phyloP scores from a whole-genome alignment of 1,140 invertebrate species.

The Nebria ingens region DNA sequence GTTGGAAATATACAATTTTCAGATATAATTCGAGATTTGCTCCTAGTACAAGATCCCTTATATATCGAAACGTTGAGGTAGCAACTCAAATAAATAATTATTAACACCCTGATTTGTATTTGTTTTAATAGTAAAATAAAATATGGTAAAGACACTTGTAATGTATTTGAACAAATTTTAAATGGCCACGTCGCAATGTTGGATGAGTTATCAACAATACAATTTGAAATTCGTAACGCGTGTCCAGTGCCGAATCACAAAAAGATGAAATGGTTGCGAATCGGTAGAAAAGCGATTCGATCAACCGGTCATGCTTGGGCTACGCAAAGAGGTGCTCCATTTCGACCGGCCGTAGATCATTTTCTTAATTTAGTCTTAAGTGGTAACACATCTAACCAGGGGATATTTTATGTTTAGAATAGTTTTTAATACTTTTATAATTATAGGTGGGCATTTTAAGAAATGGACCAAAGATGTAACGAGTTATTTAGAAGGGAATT shows the following conservation, averaged over 20 bases:
- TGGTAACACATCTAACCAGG: background rate
- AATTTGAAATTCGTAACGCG: background rate
- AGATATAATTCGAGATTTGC: constrained; percentile 2
- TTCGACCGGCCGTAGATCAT: background rate
- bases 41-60: background rate
- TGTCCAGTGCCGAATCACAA: background rate
- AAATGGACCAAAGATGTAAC: background rate
- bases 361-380: background rate
- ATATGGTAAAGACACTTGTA: background rate
- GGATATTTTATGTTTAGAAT: background rate
- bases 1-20: background rate
- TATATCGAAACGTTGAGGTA: background rate
- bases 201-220: background rate
- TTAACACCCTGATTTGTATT: background rate
- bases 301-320: constrained; percentile 1
- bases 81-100: background rate
- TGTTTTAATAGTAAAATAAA: background rate
- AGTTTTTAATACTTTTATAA: no score
- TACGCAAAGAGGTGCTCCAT: background rate
- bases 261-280: background rate
- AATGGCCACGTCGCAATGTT: background rate
- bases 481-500: background rate
- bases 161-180: background rate
- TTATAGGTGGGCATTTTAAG: background rate
- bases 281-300: background rate